Evolutionary conservation across 2,888 invertebrate genomes (phyloP), one percentile per base, ranked within the genome.

Genomic region (Cheilosia scutellata): DNA sequence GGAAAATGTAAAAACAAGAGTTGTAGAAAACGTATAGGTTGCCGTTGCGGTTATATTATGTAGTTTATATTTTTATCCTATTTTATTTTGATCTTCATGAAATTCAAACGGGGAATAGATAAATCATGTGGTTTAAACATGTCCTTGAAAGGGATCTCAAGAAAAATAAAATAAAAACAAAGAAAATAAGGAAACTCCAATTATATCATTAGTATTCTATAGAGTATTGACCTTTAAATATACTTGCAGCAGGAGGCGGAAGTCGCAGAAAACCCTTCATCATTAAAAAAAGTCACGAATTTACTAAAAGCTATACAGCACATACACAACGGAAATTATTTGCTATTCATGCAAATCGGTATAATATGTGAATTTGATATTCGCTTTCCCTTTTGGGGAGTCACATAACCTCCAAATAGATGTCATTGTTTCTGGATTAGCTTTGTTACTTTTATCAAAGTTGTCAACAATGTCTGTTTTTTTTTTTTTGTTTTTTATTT

Each of bases 231-330:
- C 65, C 42, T 13, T 53, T 70, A 42, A 72, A 51, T 79, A 47
- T 51, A 25, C 71, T 42, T 33, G 25, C 42, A 65, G 9, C 33
- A 4, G 33, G 33, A 33, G 33, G 33, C 49, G 27, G 33, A 72
- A 79, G 42, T n/a, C 72, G 13, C 31, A 16, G 51, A 57, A 78
- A 78, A 51, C 40, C 51, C 72, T n/a, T 66, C 74, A 74, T 74
- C 60, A 60, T 66, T 66, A 74, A 72, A 72, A 72, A 72, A 72
- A 79, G 74, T 79, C 79, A 79, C 74, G 79, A 79, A 51, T 79
- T 79, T 66, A 44, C 65, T 72, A 53, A 72, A 78, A 79, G 79
- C 72, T 79, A n/a, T n/a, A 72, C 65, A 62, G 42, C 62, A 72
- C 72, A 79, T 37, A 57, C 33, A 57, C 16, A 57, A 16, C 29